Percentiles rank a stretch among this genome's conserved stretches.
Conservation (phyloP, 2,797 vertebrate genomes). For the Fistularia tabacaria region DNA sequence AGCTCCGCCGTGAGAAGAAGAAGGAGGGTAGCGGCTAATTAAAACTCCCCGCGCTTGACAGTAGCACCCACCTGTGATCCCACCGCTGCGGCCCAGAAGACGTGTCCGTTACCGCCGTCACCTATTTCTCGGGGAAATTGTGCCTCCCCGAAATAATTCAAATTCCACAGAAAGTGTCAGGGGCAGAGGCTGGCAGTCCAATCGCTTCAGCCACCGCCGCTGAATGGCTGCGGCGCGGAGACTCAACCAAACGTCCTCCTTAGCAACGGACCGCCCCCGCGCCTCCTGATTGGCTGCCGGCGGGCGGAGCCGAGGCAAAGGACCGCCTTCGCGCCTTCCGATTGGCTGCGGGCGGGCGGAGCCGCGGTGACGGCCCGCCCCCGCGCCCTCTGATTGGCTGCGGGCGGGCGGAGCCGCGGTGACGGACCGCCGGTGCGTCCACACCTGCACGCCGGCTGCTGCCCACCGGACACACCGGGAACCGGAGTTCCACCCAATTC, state of each 20-base stretch:
- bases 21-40: neutral
- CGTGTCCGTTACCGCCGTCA: conserved; percentile 33
- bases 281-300: conserved; percentile 45
- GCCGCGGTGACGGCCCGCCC: conserved; percentile 65
- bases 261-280: conserved; percentile 75
- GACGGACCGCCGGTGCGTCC: too few relatives aligned
- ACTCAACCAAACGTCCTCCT: conserved; percentile 73
- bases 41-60: neutral
- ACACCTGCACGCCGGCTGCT: too few relatives aligned
- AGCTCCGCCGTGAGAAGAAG: conserved; percentile 9
- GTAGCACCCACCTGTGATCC: conserved; percentile 56
- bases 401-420: neutral
- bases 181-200: conserved; percentile 47
- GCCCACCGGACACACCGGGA: too few relatives aligned
- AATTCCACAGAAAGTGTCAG: conserved; percentile 67
- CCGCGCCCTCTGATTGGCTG: conserved; percentile 43
- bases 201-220: conserved; percentile 60
- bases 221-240: conserved; percentile 64
- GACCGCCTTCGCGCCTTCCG: conserved; percentile 56
- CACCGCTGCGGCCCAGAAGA: conserved; percentile 56
- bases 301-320: conserved; percentile 24
- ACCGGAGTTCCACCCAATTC: too few relatives aligned
- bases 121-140: conserved; percentile 36
- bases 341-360: conserved; percentile 34
- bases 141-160: conserved; percentile 53